phyloP scores from a whole-genome alignment of 2,888 invertebrate genomes.

The Eumerus sabulonum region DNA sequence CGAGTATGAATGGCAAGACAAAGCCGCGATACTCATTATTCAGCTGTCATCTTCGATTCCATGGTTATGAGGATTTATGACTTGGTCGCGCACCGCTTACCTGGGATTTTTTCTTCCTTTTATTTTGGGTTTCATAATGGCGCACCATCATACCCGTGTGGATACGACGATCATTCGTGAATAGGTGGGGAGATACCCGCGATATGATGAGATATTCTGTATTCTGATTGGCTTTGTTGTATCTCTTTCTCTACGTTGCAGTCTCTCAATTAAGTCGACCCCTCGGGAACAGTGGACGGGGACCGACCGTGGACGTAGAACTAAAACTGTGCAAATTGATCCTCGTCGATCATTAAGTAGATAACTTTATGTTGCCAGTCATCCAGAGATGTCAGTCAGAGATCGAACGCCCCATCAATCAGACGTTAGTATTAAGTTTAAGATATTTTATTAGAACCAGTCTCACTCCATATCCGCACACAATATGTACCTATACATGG shows the following conservation, averaged over 20 bases:
- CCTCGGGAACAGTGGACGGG: no score
- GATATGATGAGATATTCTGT: conserved; percentile 52
- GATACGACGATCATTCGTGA: conserved; percentile 20
- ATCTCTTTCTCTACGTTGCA: not conserved
- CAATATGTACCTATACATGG: conserved; percentile 53
- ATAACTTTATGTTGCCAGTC: conserved; percentile 61
- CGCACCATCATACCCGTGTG: conserved; percentile 40
- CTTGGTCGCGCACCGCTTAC: conserved; percentile 62
- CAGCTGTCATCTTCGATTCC: conserved; percentile 69
- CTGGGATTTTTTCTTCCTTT: conserved; percentile 23
- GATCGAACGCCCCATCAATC: conserved; percentile 56
- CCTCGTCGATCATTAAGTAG: conserved; percentile 58
- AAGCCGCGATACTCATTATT: conserved; percentile 68
- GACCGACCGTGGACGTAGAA: no score
- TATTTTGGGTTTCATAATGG: conserved; percentile 66
- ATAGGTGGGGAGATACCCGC: conserved; percentile 61
- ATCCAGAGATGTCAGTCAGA: conserved; percentile 47
- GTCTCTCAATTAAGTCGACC: no score
- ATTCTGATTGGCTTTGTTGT: conserved; percentile 42
- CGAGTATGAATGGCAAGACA: conserved; percentile 67
- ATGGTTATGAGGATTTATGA: conserved; percentile 69
- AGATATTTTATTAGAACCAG: conserved; percentile 58
- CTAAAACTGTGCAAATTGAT: not conserved
- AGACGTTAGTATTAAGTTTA: conserved; percentile 47
- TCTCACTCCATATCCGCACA: conserved; percentile 30